Conservation (phyloP, 2,113 vertebrate genomes). For the Brachyistius frenatus region DNA sequence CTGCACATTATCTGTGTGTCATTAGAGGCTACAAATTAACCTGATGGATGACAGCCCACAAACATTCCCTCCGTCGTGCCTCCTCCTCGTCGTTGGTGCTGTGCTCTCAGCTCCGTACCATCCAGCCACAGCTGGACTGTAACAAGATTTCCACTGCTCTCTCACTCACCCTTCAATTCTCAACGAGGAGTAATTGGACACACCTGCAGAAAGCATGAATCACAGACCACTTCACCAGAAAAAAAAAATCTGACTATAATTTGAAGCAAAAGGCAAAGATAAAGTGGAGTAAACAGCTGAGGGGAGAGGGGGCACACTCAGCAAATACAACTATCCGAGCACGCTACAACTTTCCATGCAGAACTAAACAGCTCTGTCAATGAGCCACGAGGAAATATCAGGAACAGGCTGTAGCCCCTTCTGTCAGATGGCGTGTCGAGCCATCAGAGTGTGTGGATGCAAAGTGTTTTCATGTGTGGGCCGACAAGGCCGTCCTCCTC, state of each 20-base stretch:
- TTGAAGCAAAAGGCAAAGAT: conserved; percentile 40
- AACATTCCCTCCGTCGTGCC: conserved; percentile 24
- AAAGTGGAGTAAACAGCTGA: conserved; percentile 53
- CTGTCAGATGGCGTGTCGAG: conserved; percentile 7
- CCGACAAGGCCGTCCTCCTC: conserved; percentile 10
- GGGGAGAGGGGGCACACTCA: conserved; percentile 16
- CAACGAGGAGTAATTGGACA: conserved; percentile 59
- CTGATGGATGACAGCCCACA: conserved; percentile 18
- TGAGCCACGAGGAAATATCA: conserved; percentile 54
- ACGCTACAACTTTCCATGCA: conserved; percentile 55
- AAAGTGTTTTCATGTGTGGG: conserved; percentile 43
- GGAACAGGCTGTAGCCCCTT: conserved; percentile 45
- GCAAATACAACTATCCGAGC: conserved; percentile 16
- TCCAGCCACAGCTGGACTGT: conserved; percentile 41
- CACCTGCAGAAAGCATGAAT: conserved; percentile 54
- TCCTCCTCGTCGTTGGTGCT: conserved; percentile 5
- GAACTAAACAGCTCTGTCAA: conserved; percentile 58
- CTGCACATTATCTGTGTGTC: conserved; percentile 8
- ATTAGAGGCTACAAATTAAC: conserved; percentile 12
- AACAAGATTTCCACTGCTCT: conserved; percentile 56
- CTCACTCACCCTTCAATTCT: conserved; percentile 61
- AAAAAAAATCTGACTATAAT: conserved; percentile 53
- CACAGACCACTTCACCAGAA: conserved; percentile 32
- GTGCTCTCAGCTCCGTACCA: conserved; percentile 11
- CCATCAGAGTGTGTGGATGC: conserved; percentile 13